Percentiles rank a stretch among this genome's conserved stretches.
Conservation (phyloP, 2,888 invertebrate genomes). For the Hypomecis punctinalis region DNA sequence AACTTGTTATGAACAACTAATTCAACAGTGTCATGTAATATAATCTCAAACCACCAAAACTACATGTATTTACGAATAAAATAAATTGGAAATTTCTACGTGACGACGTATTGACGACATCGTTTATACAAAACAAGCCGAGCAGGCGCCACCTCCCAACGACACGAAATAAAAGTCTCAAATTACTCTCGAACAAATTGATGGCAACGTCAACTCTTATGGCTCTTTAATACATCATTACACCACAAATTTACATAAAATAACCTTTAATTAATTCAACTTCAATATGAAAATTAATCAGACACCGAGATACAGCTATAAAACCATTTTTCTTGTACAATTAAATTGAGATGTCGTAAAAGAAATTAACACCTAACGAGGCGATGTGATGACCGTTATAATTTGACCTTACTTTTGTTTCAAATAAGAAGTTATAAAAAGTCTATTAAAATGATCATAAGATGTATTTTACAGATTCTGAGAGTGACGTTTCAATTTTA, state of each 20-base stretch:
- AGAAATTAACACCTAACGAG: slow-evolving; percentile 53
- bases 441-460: slow-evolving; percentile 28
- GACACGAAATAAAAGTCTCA: slow-evolving; percentile 33
- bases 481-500: slow-evolving; percentile 26
- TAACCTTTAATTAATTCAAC: slow-evolving; percentile 47
- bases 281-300: slow-evolving; percentile 49
- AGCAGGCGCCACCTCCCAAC: slow-evolving; percentile 14
- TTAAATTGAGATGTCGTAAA: slow-evolving; percentile 51
- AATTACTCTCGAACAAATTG: slow-evolving; percentile 46
- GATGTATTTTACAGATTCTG: slow-evolving; percentile 15
- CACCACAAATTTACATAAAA: slow-evolving; percentile 51
- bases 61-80: background rate
- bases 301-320: slow-evolving; percentile 41
- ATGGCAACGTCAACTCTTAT: slow-evolving; percentile 46
- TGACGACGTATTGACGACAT: slow-evolving; percentile 27
- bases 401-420: slow-evolving; percentile 22
- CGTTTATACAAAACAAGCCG: slow-evolving; percentile 10
- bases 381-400: slow-evolving; percentile 35
- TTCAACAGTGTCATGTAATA: background rate
- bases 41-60: background rate
- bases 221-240: slow-evolving; percentile 53
- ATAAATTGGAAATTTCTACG: slow-evolving; percentile 16
- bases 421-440: slow-evolving; percentile 2
- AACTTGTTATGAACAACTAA: too few relatives aligned
- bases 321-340: slow-evolving; percentile 55